Evolutionary conservation across 2,888 invertebrate genomes (phyloP).

Genomic region (Psococerastis gibbosa): DNA sequence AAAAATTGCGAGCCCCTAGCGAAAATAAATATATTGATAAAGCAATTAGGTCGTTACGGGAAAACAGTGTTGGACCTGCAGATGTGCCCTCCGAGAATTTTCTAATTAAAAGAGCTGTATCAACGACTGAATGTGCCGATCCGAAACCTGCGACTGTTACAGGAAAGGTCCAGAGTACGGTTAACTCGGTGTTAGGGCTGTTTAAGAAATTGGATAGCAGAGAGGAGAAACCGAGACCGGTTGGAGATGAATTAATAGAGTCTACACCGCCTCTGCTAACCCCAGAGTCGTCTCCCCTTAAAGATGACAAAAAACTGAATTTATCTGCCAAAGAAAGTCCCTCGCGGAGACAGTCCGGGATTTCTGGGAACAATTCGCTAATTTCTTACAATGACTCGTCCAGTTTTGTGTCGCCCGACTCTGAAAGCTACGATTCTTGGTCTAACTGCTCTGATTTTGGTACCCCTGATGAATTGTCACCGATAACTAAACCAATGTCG

Average conservation of each 20-base stretch:
- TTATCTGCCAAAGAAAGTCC: neutral
- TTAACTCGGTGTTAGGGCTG: slow-evolving; percentile 54
- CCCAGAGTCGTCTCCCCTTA: neutral
- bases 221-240: slow-evolving; percentile 20
- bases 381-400: slow-evolving; percentile 22
- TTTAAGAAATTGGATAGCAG: slow-evolving; percentile 38
- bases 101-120: slow-evolving; percentile 49
- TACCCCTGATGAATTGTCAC: slow-evolving; percentile 26
- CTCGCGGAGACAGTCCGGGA: slow-evolving; percentile 15
- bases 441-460: slow-evolving; percentile 40
- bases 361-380: slow-evolving; percentile 16
- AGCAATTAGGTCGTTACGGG: slow-evolving; percentile 20
- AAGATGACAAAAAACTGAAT: neutral
- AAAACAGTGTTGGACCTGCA: slow-evolving; percentile 21
- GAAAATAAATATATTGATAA: slow-evolving; percentile 20
- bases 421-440: slow-evolving; percentile 47
- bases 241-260: slow-evolving; percentile 33
- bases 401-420: slow-evolving; percentile 36
- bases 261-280: slow-evolving; percentile 3
- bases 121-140: slow-evolving; percentile 26
- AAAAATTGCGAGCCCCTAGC: slow-evolving; percentile 34
- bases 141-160: slow-evolving; percentile 31
- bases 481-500: slow-evolving; percentile 26
- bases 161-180: slow-evolving; percentile 33
- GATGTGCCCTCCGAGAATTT: slow-evolving; percentile 35